Conservation (phyloP, 64 coral and sea anemone genomes). For the Actinia equina region DNA sequence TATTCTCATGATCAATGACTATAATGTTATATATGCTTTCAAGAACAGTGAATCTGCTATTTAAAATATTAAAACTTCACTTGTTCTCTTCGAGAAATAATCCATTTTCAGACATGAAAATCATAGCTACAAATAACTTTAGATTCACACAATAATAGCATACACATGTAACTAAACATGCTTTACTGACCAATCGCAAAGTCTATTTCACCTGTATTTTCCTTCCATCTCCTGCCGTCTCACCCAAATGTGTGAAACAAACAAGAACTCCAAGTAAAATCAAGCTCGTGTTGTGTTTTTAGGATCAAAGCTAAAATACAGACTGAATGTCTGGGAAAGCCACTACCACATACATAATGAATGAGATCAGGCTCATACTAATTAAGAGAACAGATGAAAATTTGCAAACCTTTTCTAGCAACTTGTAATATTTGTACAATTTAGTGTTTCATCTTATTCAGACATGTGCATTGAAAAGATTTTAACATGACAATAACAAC, state of each 20-base stretch:
- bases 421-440: background rate
- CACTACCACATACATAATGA: constrained; percentile 10
- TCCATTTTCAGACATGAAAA: background rate
- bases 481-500: background rate
- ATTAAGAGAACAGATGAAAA: constrained; percentile 9
- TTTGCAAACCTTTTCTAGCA: background rate
- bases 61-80: background rate
- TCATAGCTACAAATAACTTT: background rate
- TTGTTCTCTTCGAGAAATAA: background rate
- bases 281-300: background rate
- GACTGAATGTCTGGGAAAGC: constrained; percentile 23
- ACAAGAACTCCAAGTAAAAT: background rate
- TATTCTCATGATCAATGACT: background rate
- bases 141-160: background rate
- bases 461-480: background rate
- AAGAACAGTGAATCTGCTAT: background rate
- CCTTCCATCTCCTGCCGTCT: background rate
- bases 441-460: background rate
- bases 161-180: background rate
- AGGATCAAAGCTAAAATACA: background rate
- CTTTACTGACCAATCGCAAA: constrained; percentile 6
- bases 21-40: background rate
- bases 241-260: background rate
- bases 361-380: constrained; percentile 21
- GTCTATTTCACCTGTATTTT: background rate